These are phyloP conservation scores for Gasteruption jaculator DNA, from an alignment of 2,888 invertebrate genomes.

Conservation along the genomic window DNA sequence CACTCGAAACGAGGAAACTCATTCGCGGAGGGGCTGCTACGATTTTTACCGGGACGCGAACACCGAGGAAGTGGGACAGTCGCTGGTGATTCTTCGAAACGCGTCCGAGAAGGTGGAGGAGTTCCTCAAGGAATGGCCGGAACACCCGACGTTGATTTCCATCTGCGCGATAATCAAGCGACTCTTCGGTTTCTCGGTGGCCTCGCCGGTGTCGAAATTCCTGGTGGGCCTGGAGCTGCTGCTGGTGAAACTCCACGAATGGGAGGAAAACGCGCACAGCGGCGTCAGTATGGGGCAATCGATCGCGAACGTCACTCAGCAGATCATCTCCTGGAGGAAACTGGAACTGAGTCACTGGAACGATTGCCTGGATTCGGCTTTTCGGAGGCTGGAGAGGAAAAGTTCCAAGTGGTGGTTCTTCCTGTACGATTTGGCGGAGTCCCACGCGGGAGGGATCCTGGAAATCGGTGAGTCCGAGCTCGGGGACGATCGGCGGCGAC, in stretches of 20 bases:
- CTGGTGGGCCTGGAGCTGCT: constrained; percentile 87
- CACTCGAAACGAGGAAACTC: constrained; percentile 21
- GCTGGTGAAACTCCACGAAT: constrained; percentile 78
- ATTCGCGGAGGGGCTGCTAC: too few relatives aligned
- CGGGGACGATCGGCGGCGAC: constrained; percentile 32
- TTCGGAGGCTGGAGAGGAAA: constrained; percentile 62
- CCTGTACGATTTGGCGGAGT: constrained; percentile 68
- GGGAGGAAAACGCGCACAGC: constrained; percentile 88
- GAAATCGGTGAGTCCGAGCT: constrained; percentile 35
- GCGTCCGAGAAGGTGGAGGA: constrained; percentile 61
- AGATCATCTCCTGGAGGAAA: constrained; percentile 88
- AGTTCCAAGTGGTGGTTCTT: constrained; percentile 90
- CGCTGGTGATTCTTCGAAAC: constrained; percentile 64
- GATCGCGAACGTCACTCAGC: constrained; percentile 70
- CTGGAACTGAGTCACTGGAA: constrained; percentile 87
- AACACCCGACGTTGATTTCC: constrained; percentile 81
- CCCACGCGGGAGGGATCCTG: too few relatives aligned
- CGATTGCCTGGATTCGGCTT: constrained; percentile 69
- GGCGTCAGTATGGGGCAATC: constrained; percentile 76
- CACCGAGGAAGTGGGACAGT: constrained; percentile 70
- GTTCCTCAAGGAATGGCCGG: constrained; percentile 78
- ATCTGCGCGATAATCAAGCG: constrained; percentile 65
- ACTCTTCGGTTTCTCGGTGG: constrained; percentile 68
- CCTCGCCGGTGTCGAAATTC: constrained; percentile 81
- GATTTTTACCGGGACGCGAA: constrained; percentile 85